These are phyloP conservation scores for Eidolon helvum DNA, from an alignment of 2,113 vertebrate genomes.

Conservation along the genomic window DNA sequence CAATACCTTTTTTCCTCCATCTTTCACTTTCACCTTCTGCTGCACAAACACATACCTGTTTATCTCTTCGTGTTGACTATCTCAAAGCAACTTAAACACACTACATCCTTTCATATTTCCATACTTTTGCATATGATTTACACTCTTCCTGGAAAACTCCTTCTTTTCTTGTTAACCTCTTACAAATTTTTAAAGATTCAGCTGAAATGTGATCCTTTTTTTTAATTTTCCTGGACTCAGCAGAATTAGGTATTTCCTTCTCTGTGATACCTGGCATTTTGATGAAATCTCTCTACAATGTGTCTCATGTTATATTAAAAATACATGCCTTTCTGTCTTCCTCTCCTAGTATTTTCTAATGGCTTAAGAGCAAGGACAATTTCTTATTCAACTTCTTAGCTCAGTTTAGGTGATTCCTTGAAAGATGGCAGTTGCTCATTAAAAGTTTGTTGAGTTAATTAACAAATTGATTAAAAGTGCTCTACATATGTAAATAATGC, in stretches of 20 bases:
- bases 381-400: background rate
- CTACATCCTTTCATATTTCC: background rate
- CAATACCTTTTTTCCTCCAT: background rate
- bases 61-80: background rate
- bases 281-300: background rate
- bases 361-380: background rate
- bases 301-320: background rate
- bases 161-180: background rate
- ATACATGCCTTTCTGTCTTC: background rate
- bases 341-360: background rate
- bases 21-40: background rate
- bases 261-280: background rate
- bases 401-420: background rate
- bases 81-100: background rate
- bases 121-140: background rate
- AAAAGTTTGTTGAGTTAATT: constrained; percentile 2
- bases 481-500: background rate
- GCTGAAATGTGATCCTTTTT: background rate
- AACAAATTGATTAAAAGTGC: constrained; percentile 3
- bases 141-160: background rate
- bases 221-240: background rate
- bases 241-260: background rate
- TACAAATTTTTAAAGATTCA: background rate
- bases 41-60: background rate
- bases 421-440: constrained; percentile 19